Percentiles rank a stretch among this genome's conserved stretches.
Evolutionary conservation across 2,113 vertebrate species (phyloP).

Genomic region (Colistium nudipinnis): DNA sequence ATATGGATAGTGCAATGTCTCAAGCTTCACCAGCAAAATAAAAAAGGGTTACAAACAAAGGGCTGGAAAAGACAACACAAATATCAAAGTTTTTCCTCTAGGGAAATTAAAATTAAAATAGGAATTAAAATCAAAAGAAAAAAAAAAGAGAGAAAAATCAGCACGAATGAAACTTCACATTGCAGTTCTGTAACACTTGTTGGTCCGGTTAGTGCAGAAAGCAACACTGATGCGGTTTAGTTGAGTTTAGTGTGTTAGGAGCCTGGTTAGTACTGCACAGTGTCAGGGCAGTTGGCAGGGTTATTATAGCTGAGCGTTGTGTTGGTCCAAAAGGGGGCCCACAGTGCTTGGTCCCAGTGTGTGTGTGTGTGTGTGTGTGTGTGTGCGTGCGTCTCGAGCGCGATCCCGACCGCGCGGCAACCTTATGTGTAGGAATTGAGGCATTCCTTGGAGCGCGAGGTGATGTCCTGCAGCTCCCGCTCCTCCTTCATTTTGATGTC

Average conservation of each 20-base stretch:
- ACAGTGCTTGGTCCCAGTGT: conserved; percentile 45
- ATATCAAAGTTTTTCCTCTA: conserved; percentile 27
- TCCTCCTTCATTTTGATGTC: conserved; percentile 99
- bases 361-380: conserved; percentile 29
- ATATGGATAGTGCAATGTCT: conserved; percentile 76
- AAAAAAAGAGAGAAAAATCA: conserved; percentile 19
- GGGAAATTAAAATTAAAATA: conserved; percentile 37
- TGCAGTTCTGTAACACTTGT: conserved; percentile 75
- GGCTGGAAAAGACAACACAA: conserved; percentile 18
- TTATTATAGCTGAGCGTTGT: conserved; percentile 85
- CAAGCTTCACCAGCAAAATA: conserved; percentile 61
- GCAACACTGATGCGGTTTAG: conserved; percentile 80
- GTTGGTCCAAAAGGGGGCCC: conserved; percentile 79
- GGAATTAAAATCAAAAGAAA: no score
- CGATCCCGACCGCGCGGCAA: conserved; percentile 39
- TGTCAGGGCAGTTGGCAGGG: conserved; percentile 83
- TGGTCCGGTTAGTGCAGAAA: conserved; percentile 83
- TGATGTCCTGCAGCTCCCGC: conserved; percentile 98
- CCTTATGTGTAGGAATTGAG: conserved; percentile 99
- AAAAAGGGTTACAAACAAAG: conserved; percentile 32
- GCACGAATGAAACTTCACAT: conserved; percentile 44
- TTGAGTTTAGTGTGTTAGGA: conserved; percentile 90
- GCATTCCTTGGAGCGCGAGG: conserved; percentile 98
- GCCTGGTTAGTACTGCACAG: conserved; percentile 85
- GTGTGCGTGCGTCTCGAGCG: conserved; percentile 11